These are phyloP conservation scores for Pseudeuparius sepicola DNA, from an alignment of 2,888 invertebrate species.

Conservation along the genomic window DNA sequence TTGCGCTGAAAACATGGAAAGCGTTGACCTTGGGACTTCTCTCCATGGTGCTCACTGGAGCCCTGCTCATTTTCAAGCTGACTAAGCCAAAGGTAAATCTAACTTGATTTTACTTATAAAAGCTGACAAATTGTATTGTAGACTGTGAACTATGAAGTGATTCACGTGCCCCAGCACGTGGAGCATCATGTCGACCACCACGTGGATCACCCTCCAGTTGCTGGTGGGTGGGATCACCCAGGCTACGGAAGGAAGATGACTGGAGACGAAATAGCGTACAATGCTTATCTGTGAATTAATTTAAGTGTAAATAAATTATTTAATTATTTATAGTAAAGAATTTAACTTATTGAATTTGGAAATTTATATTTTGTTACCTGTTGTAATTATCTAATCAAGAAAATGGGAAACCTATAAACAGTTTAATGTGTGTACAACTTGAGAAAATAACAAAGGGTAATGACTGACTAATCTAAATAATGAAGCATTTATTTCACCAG, in stretches of 20 bases:
- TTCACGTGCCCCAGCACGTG: slow-evolving; percentile 63
- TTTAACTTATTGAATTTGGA: too few species aligned
- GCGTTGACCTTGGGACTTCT: slow-evolving; percentile 76
- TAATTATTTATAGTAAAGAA: too few species aligned
- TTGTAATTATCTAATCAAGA: too few species aligned
- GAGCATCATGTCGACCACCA: slow-evolving; percentile 55
- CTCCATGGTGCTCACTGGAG: slow-evolving; percentile 74
- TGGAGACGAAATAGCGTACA: slow-evolving; percentile 51
- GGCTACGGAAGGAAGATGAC: slow-evolving; percentile 52
- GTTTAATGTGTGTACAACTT: too few species aligned
- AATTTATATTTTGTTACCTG: too few species aligned
- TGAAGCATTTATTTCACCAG: too few species aligned
- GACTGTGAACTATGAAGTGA: slow-evolving; percentile 76
- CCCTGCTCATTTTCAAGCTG: slow-evolving; percentile 77
- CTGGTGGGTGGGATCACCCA: slow-evolving; percentile 42
- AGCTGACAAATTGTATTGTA: too few species aligned
- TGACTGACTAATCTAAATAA: too few species aligned
- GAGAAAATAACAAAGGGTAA: too few species aligned
- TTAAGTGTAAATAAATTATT: too few species aligned
- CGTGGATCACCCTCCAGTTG: slow-evolving; percentile 34
- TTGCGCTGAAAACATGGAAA: slow-evolving; percentile 84
- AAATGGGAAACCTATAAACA: too few species aligned
- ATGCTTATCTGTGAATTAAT: slow-evolving; percentile 32
- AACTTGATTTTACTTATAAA: too few species aligned
- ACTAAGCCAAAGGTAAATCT: slow-evolving; percentile 66